Percentiles rank a stretch among this genome's conserved stretches.
Evolutionary conservation across 2,888 invertebrate species (phyloP).

Genomic region (Pollenia labialis): DNA sequence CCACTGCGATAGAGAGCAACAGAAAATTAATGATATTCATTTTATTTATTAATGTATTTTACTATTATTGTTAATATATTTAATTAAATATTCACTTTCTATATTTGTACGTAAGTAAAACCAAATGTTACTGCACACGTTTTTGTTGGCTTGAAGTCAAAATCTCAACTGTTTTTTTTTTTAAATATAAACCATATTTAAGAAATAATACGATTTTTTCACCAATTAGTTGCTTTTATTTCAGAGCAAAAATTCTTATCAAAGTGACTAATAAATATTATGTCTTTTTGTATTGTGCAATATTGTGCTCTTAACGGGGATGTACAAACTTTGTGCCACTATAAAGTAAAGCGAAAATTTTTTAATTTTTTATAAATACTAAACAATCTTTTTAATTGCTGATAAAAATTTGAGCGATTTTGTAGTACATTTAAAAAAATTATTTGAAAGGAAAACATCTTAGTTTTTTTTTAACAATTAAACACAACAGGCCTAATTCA

Average conservation of each 20-base stretch:
- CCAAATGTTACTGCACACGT: neutral
- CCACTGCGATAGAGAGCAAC: neutral
- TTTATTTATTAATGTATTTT: conserved; percentile 13
- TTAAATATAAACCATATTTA: conserved; percentile 23
- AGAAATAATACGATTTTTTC: neutral
- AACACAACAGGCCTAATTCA: too few species aligned
- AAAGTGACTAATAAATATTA: conserved; percentile 17
- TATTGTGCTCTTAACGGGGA: neutral
- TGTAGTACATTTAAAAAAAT: too few species aligned
- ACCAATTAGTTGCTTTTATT: conserved; percentile 11
- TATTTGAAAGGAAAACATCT: too few species aligned
- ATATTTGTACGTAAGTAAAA: neutral
- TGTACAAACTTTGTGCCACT: conserved; percentile 11
- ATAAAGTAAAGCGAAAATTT: too few species aligned
- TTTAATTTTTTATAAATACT: too few species aligned
- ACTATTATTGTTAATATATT: neutral
- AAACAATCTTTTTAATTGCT: too few species aligned
- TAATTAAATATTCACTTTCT: conserved; percentile 9
- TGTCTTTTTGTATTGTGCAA: neutral
- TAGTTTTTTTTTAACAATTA: too few species aligned
- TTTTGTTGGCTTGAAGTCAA: conserved; percentile 34
- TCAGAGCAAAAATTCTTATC: conserved; percentile 13
- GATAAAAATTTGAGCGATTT: too few species aligned
- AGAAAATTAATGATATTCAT: conserved; percentile 23
- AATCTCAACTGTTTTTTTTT: conserved; percentile 58